Base-by-base conservation (phyloP, 2,113 vertebrate genomes). In the Oceanodroma tethys region DNA sequence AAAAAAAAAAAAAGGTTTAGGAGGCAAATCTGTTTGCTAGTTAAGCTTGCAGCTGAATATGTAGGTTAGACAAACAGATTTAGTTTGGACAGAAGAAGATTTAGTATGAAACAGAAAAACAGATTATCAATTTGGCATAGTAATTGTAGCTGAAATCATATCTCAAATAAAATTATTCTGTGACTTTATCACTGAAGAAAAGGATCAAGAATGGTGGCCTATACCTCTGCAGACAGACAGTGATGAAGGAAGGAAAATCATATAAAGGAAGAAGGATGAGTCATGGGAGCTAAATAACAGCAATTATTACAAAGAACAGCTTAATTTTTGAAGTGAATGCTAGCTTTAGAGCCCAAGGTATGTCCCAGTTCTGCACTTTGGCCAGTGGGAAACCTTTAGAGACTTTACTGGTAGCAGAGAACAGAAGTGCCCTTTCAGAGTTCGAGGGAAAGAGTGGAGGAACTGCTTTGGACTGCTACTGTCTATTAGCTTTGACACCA, bases 61-160 rank as follows among this genome's bases (percentile, higher is more conserved):
- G 19, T 45, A 48, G 32, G 36, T 70, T 95, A 92, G 63, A 52
- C 43, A 94, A 86, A 75, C 9, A 65, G 32, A 91, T 78, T 83
- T 70, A 36, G 11, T 56, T 91, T 81, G 30, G 36, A 81, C 40
- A 84, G 59, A 56, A 62, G 27, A 84, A 52, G 23, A 89, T 63
- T 59, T 67, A 20, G 26, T 40, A 67, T 90, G 50, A 85, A 92
- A 96, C 4, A 75, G 27, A 85, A 93, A 78, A 85, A 27, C 9
- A 82, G 50, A 85, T 63, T 75, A 79, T 47, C 74, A 47, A 9
- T 95, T 92, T 82, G 56, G 32, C 32, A 91, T 40, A 63, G 38
- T 59, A 94, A 92, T 29, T 82, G 60, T 23, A 88, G n/a, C 20
- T 81, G 21, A 89, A 94, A 52, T 63, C 25, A 30, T 66, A 73